Conservation (phyloP, 1,140 invertebrate genomes). For the Drosophila pseudoobscura region DNA sequence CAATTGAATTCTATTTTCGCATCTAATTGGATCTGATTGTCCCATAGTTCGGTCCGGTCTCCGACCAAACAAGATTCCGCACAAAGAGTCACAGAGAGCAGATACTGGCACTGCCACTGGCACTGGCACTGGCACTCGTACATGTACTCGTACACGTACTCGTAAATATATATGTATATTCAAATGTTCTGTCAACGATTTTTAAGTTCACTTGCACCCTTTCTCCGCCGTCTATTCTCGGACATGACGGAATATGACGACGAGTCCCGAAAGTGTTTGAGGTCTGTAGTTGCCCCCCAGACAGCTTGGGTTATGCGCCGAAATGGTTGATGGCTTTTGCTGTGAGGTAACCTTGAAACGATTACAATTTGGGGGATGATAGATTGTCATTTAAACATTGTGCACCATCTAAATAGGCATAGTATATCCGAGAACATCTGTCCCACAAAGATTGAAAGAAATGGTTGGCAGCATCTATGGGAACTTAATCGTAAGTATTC, state of each 20-base stretch:
- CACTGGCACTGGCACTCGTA: conserved; percentile 11
- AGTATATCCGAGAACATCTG: too few relatives aligned
- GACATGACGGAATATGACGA: conserved; percentile 36
- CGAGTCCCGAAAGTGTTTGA: conserved; percentile 18
- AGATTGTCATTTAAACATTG: too few relatives aligned
- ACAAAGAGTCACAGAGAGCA: conserved; percentile 1
- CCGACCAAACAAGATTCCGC: conserved; percentile 18
- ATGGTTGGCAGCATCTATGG: too few relatives aligned
- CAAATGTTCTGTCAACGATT: conserved; percentile 27
- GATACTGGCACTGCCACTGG: not conserved
- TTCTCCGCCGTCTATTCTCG: conserved; percentile 30
- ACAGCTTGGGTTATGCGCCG: too few relatives aligned
- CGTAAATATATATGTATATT: not conserved
- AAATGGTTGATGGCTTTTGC: too few relatives aligned
- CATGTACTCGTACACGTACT: not conserved
- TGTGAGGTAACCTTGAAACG: too few relatives aligned
- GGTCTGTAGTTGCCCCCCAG: conserved; percentile 22
- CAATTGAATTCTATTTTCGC: conserved; percentile 52
- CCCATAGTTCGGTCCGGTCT: conserved; percentile 28
- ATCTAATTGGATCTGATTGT: conserved; percentile 50
- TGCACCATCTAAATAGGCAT: too few relatives aligned
- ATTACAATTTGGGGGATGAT: too few relatives aligned
- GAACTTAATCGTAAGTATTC: too few relatives aligned
- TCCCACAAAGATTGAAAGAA: too few relatives aligned
- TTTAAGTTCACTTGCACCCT: conserved; percentile 45